Conservation (phyloP, 2,888 invertebrate genomes). For the Eucriotettix oculatus region DNA sequence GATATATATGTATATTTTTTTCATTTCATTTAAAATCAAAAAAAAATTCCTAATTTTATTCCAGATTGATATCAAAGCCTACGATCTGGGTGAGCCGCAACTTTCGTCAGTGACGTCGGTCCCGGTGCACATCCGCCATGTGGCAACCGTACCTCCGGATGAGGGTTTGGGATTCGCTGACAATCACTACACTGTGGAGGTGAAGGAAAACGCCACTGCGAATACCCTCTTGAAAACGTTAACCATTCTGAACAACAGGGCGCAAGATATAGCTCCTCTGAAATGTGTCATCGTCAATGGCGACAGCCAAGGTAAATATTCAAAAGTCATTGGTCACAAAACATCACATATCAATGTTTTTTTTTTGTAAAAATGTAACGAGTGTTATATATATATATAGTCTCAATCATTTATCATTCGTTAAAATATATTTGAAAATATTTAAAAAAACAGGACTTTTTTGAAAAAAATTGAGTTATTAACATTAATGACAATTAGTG, state of each 20-base stretch:
- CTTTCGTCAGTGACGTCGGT: constrained; percentile 67
- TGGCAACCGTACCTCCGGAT: constrained; percentile 41
- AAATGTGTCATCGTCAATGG: constrained; percentile 64
- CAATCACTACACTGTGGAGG: constrained; percentile 64
- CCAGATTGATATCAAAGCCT: constrained; percentile 68
- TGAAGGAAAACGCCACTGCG: constrained; percentile 57
- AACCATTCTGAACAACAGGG: constrained; percentile 55
- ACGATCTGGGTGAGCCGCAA: constrained; percentile 72
- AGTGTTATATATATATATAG: too few relatives aligned
- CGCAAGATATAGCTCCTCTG: constrained; percentile 46
- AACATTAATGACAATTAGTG: too few relatives aligned
- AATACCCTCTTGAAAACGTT: constrained; percentile 51
- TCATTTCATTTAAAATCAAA: background rate
- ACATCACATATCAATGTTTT: background rate
- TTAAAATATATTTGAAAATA: too few relatives aligned
- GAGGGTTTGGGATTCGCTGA: constrained; percentile 79
- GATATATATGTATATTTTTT: background rate
- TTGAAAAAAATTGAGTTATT: too few relatives aligned
- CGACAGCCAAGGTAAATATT: background rate
- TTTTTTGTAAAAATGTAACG: too few relatives aligned
- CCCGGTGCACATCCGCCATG: constrained; percentile 67
- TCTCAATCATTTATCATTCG: too few relatives aligned
- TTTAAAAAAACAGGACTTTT: too few relatives aligned
- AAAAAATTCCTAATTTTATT: constrained; percentile 5
- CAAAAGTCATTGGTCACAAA: background rate